These are phyloP conservation scores for Phania funesta DNA, from an alignment of 2,888 invertebrate genomes.

Conservation along the genomic window DNA sequence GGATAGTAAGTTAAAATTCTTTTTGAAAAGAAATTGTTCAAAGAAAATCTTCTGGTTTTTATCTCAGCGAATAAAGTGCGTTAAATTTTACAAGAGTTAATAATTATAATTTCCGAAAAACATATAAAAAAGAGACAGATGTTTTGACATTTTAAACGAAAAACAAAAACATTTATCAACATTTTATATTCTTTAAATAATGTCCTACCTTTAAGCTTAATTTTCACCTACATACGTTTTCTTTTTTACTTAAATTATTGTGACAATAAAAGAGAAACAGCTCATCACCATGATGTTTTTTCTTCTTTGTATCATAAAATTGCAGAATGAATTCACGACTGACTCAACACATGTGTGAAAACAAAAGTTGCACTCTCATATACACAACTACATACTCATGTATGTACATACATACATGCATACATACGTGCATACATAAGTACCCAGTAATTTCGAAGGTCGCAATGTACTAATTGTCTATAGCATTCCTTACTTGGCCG, in stretches of 20 bases:
- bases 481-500: no score
- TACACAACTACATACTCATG: not conserved
- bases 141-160: not conserved
- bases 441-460: no score
- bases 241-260: conserved; percentile 48
- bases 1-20: no score
- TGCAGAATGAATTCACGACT: conserved; percentile 9
- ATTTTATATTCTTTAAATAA: not conserved
- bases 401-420: not conserved
- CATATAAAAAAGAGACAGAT: no score
- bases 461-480: no score
- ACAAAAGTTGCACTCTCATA: no score
- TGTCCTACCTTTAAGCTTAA: not conserved
- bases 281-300: not conserved
- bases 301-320: conserved; percentile 12
- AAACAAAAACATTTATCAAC: not conserved
- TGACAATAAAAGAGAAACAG: conserved; percentile 25
- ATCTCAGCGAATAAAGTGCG: no score
- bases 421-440: not conserved
- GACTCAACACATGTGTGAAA: conserved; percentile 16
- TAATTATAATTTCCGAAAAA: no score
- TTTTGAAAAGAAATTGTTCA: no score
- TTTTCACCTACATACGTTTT: conserved; percentile 35
- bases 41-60: no score
- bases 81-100: no score